Conservation (phyloP, 2,888 invertebrate species). For the Terebella lapidaria region DNA sequence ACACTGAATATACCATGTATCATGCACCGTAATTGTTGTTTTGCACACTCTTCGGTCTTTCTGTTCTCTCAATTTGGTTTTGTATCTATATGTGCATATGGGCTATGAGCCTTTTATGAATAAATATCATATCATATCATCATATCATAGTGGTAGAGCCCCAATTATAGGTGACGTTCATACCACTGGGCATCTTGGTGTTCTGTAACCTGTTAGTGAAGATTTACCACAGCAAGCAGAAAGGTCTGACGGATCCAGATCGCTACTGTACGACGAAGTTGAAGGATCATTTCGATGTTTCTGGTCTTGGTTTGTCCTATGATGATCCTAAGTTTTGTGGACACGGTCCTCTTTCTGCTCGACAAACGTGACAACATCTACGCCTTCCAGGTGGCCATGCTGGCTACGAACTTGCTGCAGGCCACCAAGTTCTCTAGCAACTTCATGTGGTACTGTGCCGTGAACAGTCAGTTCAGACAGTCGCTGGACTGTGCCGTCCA, state of each 20-base stretch:
- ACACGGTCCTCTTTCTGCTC: neutral
- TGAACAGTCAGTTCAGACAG: slow-evolving; percentile 70
- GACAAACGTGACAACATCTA: slow-evolving; percentile 8
- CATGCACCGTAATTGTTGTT: too few species aligned
- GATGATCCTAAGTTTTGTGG: slow-evolving; percentile 33
- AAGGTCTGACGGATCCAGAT: neutral
- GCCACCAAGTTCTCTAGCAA: slow-evolving; percentile 70
- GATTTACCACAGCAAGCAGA: slow-evolving; percentile 1
- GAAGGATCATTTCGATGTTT: slow-evolving; percentile 43
- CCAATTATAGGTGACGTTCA: too few species aligned
- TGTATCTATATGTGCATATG: too few species aligned
- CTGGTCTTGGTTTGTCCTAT: slow-evolving; percentile 43
- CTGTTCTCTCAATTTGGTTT: too few species aligned
- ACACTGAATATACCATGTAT: too few species aligned
- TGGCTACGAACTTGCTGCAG: slow-evolving; percentile 67
- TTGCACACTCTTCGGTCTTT: too few species aligned
- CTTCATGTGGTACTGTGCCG: slow-evolving; percentile 72
- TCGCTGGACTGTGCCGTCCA: slow-evolving; percentile 50
- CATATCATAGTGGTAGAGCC: too few species aligned
- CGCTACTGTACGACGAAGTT: slow-evolving; percentile 25
- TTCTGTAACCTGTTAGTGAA: slow-evolving; percentile 35
- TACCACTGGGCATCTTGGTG: slow-evolving; percentile 39
- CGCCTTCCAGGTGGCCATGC: slow-evolving; percentile 27
- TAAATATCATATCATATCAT: too few species aligned
- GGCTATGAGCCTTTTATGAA: too few species aligned